Conservation (phyloP, 2,113 vertebrate genomes). For the Silurus meridionalis region DNA sequence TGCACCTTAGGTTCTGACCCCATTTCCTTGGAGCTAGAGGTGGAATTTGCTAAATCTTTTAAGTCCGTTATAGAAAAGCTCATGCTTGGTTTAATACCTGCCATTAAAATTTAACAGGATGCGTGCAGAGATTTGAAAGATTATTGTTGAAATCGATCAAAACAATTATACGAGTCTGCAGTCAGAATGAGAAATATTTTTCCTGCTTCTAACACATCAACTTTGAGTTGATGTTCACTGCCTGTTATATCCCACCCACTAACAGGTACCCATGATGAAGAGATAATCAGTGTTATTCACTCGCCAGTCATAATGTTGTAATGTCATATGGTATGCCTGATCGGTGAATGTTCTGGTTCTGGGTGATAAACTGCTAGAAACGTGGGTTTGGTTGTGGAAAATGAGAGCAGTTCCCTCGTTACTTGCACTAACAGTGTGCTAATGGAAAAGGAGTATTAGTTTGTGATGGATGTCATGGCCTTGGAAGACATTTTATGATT, state of each 20-base stretch:
- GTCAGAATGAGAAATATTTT: neutral
- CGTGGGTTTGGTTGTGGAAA: neutral
- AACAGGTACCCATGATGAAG: too few species aligned
- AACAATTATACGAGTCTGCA: neutral
- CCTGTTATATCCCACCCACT: too few species aligned
- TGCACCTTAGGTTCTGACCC: too few species aligned
- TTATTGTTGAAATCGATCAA: neutral
- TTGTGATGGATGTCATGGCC: conserved; percentile 16
- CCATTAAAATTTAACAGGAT: neutral
- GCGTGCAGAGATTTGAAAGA: neutral
- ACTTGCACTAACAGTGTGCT: neutral
- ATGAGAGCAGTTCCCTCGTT: neutral
- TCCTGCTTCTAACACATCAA: neutral
- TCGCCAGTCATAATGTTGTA: too few species aligned
- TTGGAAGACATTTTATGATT: conserved; percentile 29
- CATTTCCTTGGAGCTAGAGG: too few species aligned
- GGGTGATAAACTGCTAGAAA: neutral
- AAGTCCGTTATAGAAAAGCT: too few species aligned
- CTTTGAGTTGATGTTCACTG: too few species aligned
- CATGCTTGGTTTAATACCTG: neutral
- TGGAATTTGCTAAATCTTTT: too few species aligned
- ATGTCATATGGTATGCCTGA: too few species aligned
- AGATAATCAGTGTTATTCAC: too few species aligned
- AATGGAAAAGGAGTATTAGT: neutral
- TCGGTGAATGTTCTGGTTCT: neutral